phyloP scores from a whole-genome alignment of 2,888 invertebrate species.

The Sericinus montela region DNA sequence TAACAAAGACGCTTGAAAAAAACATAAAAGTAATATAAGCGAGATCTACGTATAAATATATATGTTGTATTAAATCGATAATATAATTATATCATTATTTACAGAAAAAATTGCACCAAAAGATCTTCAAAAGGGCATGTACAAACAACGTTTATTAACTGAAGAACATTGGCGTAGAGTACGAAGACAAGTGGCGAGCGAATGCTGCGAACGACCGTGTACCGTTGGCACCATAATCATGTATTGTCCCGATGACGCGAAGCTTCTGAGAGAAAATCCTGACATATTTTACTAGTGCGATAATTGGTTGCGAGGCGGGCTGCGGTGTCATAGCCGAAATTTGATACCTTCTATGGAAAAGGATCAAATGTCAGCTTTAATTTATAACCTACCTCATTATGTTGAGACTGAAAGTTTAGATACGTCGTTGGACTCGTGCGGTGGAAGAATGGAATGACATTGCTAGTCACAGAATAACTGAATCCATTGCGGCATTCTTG shows the following conservation, averaged over 20 bases:
- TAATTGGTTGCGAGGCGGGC: too few relatives aligned
- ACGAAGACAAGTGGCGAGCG: slow-evolving; percentile 54
- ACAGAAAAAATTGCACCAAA: slow-evolving; percentile 56
- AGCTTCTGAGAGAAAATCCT: slow-evolving; percentile 49
- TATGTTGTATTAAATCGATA: too few relatives aligned
- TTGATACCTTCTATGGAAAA: background rate
- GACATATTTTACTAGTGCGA: slow-evolving; percentile 48
- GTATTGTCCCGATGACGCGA: slow-evolving; percentile 58
- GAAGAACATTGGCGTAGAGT: slow-evolving; percentile 45
- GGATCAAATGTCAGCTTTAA: background rate
- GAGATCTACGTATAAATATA: too few relatives aligned
- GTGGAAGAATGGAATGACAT: background rate
- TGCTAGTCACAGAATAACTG: background rate
- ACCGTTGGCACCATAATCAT: slow-evolving; percentile 53
- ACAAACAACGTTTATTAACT: slow-evolving; percentile 34
- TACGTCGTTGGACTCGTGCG: background rate
- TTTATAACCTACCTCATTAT: slow-evolving; percentile 14
- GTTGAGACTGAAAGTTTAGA: background rate
- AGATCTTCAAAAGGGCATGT: slow-evolving; percentile 40
- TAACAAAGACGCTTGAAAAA: too few relatives aligned
- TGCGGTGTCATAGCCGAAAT: background rate
- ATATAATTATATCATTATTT: slow-evolving; percentile 19
- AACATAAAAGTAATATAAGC: too few relatives aligned
- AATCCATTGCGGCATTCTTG: background rate
- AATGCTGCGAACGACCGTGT: slow-evolving; percentile 58